phyloP scores from a whole-genome alignment of 1,140 invertebrate genomes.

The Drusus annulatus region DNA sequence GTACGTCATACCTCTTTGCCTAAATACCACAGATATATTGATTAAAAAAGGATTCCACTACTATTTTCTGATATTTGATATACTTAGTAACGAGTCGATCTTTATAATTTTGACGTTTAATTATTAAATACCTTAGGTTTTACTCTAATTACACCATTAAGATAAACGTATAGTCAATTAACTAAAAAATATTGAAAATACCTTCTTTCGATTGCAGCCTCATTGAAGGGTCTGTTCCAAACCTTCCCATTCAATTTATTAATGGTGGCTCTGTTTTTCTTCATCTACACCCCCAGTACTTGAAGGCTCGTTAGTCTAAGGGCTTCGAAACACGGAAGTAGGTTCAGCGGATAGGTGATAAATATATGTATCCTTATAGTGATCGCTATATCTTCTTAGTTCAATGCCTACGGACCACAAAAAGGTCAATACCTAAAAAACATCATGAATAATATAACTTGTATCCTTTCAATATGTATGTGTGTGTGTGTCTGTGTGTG shows the following conservation, averaged over 20 bases:
- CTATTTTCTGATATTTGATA: too few relatives aligned
- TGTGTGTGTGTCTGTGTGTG: not conserved
- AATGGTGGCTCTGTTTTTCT: constrained; percentile 8
- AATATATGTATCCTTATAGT: constrained; percentile 33
- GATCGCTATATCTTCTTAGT: constrained; percentile 32
- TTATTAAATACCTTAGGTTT: too few relatives aligned
- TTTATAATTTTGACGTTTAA: too few relatives aligned
- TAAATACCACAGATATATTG: too few relatives aligned
- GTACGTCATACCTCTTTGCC: too few relatives aligned
- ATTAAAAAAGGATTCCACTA: too few relatives aligned
- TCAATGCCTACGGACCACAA: too few relatives aligned
- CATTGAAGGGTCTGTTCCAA: not conserved
- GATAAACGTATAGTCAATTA: too few relatives aligned
- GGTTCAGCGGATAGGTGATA: constrained; percentile 6
- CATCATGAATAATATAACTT: constrained; percentile 49
- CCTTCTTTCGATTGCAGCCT: not conserved
- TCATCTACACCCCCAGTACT: constrained; percentile 12
- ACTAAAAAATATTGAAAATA: too few relatives aligned
- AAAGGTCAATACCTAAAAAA: constrained; percentile 44
- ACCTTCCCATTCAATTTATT: constrained; percentile 4
- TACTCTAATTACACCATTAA: too few relatives aligned
- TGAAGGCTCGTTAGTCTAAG: constrained; percentile 10
- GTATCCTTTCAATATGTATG: not conserved
- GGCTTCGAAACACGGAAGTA: not conserved
- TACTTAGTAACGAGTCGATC: too few relatives aligned